Percentiles rank a stretch among this genome's conserved stretches.
These are phyloP conservation scores for Brachystomella parvula DNA, from an alignment of 1,140 invertebrate species.

Conservation along the genomic window DNA sequence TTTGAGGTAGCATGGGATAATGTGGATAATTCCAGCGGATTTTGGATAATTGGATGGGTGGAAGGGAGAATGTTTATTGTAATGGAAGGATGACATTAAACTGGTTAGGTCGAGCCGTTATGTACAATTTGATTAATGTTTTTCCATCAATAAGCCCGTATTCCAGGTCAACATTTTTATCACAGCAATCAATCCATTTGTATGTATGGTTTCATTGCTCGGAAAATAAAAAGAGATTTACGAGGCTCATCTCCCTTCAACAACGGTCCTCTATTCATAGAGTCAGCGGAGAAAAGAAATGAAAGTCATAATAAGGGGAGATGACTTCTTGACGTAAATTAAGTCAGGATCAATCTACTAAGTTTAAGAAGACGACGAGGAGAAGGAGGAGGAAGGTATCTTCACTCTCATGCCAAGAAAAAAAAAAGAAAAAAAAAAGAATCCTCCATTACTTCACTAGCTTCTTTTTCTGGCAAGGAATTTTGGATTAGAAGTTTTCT, in stretches of 20 bases:
- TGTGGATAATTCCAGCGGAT: too few species aligned
- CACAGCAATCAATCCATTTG: constrained; percentile 9
- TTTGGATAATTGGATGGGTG: constrained; percentile 8
- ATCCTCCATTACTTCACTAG: not conserved
- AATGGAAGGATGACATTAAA: not conserved
- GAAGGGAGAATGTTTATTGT: not conserved
- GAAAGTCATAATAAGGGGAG: constrained; percentile 9
- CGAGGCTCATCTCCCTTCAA: constrained; percentile 5
- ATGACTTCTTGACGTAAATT: constrained; percentile 8
- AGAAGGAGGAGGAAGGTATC: not conserved
- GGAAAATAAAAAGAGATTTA: constrained; percentile 10
- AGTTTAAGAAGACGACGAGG: not conserved
- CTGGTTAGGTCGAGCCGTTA: not conserved
- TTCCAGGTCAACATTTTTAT: constrained; percentile 11
- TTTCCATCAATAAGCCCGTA: not conserved
- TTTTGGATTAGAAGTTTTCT: not conserved
- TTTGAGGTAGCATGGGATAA: too few species aligned
- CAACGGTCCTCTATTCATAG: not conserved
- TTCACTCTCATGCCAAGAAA: not conserved
- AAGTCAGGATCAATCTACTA: constrained; percentile 11
- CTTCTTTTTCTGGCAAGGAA: not conserved
- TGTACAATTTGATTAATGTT: constrained; percentile 9
- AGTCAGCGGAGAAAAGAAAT: not conserved
- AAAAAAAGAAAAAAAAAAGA: not conserved
- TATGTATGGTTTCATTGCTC: not conserved